Percentiles rank a stretch among this genome's conserved stretches.
phyloP scores from a whole-genome alignment of 2,797 vertebrate species.

The Sorex maritimensis region DNA sequence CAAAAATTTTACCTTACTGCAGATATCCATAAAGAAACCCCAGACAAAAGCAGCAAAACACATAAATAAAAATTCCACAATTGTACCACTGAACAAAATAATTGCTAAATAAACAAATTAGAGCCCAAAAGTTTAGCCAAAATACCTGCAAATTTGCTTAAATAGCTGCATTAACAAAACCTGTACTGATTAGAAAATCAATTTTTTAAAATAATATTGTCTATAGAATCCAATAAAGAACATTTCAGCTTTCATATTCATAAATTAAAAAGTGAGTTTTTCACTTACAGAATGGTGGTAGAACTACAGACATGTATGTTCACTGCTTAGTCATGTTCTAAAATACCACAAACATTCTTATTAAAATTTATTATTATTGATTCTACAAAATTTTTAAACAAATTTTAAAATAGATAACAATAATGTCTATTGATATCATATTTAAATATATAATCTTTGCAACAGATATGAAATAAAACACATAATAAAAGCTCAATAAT shows the following conservation, averaged over 20 bases:
- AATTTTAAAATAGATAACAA: slow-evolving; percentile 21
- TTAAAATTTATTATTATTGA: slow-evolving; percentile 46
- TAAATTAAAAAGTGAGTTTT: slow-evolving; percentile 52
- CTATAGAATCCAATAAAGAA: neutral
- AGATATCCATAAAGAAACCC: slow-evolving; percentile 31
- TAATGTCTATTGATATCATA: slow-evolving; percentile 63
- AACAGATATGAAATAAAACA: slow-evolving; percentile 48
- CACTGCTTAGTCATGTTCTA: slow-evolving; percentile 37
- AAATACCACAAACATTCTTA: slow-evolving; percentile 36
- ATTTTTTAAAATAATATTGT: slow-evolving; percentile 45
- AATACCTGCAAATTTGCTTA: slow-evolving; percentile 15
- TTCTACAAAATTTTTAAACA: slow-evolving; percentile 51
- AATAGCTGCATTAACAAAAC: slow-evolving; percentile 25
- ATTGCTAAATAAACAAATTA: slow-evolving; percentile 58
- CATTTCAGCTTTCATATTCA: slow-evolving; percentile 56
- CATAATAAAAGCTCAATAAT: slow-evolving; percentile 61
- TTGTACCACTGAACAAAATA: neutral
- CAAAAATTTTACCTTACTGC: slow-evolving; percentile 18
- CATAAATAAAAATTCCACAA: neutral
- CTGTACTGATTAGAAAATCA: slow-evolving; percentile 32
- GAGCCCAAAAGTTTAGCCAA: slow-evolving; percentile 23
- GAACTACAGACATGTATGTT: slow-evolving; percentile 17
- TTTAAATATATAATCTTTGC: slow-evolving; percentile 56
- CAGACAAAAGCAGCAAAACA: slow-evolving; percentile 21
- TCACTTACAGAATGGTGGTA: slow-evolving; percentile 63